Conservation (phyloP, 1,140 invertebrate species). For the Hyphantria cunea region DNA sequence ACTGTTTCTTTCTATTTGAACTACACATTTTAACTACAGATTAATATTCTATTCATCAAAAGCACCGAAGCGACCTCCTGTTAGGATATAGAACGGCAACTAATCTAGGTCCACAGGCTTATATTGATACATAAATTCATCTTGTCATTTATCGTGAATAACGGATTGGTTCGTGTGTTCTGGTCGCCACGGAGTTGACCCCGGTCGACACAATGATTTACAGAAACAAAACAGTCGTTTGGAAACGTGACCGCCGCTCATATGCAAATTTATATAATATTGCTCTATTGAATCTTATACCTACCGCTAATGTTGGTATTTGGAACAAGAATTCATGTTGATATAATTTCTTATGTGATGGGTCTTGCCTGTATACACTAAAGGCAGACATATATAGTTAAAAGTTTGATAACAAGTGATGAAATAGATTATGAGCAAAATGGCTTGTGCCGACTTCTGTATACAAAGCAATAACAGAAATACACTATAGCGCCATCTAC, state of each 20-base stretch:
- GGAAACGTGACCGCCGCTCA: constrained; percentile 38
- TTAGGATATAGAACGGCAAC: constrained; percentile 16
- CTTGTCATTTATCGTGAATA: constrained; percentile 42
- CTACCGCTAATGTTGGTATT: constrained; percentile 2
- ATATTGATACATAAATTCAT: constrained; percentile 30
- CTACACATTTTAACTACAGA: no score
- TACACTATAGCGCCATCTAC: no score
- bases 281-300: constrained; percentile 20
- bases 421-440: no score
- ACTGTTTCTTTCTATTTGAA: no score
- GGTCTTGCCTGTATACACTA: no score
- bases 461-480: no score
- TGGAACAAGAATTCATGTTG: neutral
- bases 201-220: constrained; percentile 47
- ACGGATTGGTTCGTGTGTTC: constrained; percentile 32
- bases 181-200: constrained; percentile 42
- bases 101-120: constrained; percentile 15
- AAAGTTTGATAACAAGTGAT: no score
- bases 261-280: constrained; percentile 27
- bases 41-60: no score
- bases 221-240: constrained; percentile 44
- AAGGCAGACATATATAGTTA: no score
- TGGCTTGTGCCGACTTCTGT: no score
- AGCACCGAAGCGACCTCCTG: neutral
- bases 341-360: no score